Evolutionary conservation across 2,113 vertebrate species (phyloP), one percentile per base, ranked within the genome.

Genomic region (Chunga burmeisteri): DNA sequence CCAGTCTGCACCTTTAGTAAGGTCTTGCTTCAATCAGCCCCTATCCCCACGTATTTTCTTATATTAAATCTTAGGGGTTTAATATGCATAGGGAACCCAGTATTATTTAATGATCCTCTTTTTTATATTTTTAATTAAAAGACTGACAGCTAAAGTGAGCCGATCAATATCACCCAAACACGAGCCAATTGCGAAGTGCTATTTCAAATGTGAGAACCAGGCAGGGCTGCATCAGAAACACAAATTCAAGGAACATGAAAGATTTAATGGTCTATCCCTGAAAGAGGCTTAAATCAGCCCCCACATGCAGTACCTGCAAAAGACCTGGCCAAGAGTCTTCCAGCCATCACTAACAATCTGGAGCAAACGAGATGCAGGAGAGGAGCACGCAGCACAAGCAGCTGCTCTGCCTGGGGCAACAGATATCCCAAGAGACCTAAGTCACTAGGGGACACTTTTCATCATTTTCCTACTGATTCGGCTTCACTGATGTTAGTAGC

Each of bases 121-220:
- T 62, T 40, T 34, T 18, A 4, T 34, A 18, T n/a, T 78, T 83
- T 73, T 59, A 59, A 63, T 83, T 74, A 52, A 47, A 92, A 93
- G 30, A 29, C 25, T 63, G 56, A 78, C 19, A 71, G 29, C 30
- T 67, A 11, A 74, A 52, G 8, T 8, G 47, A 86, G 21, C 20
- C 26, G 8, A 68, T 74, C 12, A 55, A 1, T 38, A 22, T 30
- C 42, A 73, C 14, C 22, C 50, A 65, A 56, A 58, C 12, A 23
- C 0, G 1, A 82, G 36, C 13, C 36, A 49, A 9, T 8, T 47
- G 32, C 1, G 0, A 73, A 80, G 5, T 6, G 12, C 10, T n/a
- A 3, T 65, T 78, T 74, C n/a, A 22, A 19, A 34, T 5, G 1
- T 6, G 16, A 71, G 9, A 62, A 42, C 6, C 44, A 34, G 27